These are phyloP conservation scores for Brachystomella parvula DNA, from an alignment of 1,140 invertebrate genomes.

Conservation along the genomic window DNA sequence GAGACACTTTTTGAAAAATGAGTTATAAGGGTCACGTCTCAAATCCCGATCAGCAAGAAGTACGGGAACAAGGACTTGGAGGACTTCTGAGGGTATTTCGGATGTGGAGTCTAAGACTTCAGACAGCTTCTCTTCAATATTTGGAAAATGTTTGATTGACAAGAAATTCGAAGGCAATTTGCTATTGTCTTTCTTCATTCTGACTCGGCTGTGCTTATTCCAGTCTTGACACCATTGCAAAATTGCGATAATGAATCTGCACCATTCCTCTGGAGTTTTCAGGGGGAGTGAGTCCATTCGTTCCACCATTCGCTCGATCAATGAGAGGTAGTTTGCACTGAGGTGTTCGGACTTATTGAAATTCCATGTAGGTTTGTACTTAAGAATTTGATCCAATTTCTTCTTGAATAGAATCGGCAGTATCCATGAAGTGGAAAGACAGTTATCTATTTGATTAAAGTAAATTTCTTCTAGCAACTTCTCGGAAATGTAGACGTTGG, in stretches of 20 bases:
- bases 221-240: background rate
- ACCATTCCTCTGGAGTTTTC: background rate
- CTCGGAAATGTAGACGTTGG: background rate
- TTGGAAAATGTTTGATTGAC: background rate
- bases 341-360: background rate
- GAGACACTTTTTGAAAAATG: background rate
- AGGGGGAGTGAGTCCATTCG: background rate
- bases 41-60: background rate
- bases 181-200: background rate
- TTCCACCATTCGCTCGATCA: background rate
- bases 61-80: background rate
- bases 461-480: background rate
- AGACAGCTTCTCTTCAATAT: background rate
- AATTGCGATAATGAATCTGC: background rate
- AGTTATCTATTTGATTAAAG: background rate
- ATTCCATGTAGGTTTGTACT: background rate
- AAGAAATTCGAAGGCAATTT: background rate
- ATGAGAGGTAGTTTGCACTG: background rate
- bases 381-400: background rate
- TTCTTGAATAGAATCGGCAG: background rate
- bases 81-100: background rate
- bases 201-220: background rate
- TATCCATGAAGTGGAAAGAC: background rate
- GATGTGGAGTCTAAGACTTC: background rate
- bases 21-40: background rate